A percentile compares a stretch with the other conserved stretches of the same genome.
Conservation (phyloP, 2,888 invertebrate species). For the Lucinisca nassula region DNA sequence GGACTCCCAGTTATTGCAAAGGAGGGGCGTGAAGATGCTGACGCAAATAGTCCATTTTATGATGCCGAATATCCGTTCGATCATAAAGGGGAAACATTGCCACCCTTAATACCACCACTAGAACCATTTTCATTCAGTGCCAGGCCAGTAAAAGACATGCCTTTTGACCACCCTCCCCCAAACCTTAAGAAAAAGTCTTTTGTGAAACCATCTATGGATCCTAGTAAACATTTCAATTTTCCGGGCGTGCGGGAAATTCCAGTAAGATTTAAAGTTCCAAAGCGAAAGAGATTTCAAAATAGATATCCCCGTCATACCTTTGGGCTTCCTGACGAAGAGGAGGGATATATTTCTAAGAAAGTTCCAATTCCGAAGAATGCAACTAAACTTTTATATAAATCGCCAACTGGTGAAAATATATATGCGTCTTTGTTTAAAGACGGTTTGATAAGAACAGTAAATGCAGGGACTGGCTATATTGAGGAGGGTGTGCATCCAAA, state of each 20-base stretch:
- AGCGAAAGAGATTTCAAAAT: slow-evolving; percentile 53
- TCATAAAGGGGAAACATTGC: background rate
- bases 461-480: background rate
- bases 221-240: slow-evolving; percentile 44
- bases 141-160: slow-evolving; percentile 37
- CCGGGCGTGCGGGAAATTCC: slow-evolving; percentile 31
- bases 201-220: slow-evolving; percentile 39
- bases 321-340: slow-evolving; percentile 37
- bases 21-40: slow-evolving; percentile 37
- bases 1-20: slow-evolving; percentile 56
- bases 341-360: slow-evolving; percentile 31
- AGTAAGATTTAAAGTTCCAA: slow-evolving; percentile 59
- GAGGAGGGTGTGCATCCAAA: background rate
- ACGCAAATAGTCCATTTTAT: background rate
- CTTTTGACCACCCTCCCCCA: slow-evolving; percentile 36
- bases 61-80: background rate
- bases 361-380: slow-evolving; percentile 48
- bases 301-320: slow-evolving; percentile 58
- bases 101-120: slow-evolving; percentile 12
- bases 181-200: slow-evolving; percentile 4
- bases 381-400: background rate
- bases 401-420: background rate
- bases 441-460: background rate
- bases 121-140: slow-evolving; percentile 50
- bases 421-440: background rate